Conservation (phyloP, 2,113 vertebrate species). For the Aspidoscelis tigris region DNA sequence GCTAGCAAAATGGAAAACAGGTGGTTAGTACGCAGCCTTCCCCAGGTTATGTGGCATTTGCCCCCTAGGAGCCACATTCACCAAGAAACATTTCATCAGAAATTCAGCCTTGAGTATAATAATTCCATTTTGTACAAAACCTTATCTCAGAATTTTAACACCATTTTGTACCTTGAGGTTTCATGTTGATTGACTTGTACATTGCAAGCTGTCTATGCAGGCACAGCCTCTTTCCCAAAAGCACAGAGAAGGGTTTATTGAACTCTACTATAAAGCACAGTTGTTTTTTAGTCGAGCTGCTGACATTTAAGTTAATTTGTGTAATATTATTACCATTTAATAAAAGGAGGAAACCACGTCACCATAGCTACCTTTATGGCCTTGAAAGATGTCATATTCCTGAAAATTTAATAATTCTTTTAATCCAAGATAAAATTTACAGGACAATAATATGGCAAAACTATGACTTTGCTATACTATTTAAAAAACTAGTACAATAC, state of each 20-base stretch:
- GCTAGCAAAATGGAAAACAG: conserved; percentile 56
- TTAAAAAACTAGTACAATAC: conserved; percentile 12
- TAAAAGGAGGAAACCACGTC: conserved; percentile 17
- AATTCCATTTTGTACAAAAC: conserved; percentile 48
- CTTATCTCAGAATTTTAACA: conserved; percentile 29
- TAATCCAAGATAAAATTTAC: conserved; percentile 39
- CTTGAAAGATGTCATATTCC: background rate
- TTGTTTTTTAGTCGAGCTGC: conserved; percentile 27
- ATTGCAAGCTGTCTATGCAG: conserved; percentile 12
- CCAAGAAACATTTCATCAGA: conserved; percentile 25
- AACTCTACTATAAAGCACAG: conserved; percentile 23
- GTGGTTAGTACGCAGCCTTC: conserved; percentile 54
- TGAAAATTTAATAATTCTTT: conserved; percentile 29
- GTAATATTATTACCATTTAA: conserved; percentile 30
- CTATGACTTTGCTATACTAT: fast-evolving
- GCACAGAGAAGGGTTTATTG: conserved; percentile 26
- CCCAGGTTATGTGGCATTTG: conserved; percentile 44
- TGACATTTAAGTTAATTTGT: conserved; percentile 36
- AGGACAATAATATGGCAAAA: conserved; percentile 17
- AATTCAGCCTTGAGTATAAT: conserved; percentile 41
- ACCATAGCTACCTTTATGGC: conserved; percentile 18
- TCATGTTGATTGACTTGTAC: conserved; percentile 19
- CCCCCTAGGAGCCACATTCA: conserved; percentile 16
- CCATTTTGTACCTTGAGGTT: conserved; percentile 15
- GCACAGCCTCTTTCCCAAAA: conserved; percentile 17